These are phyloP conservation scores for Alaudala cheleensis DNA, from an alignment of 2,113 vertebrate species.

Conservation along the genomic window DNA sequence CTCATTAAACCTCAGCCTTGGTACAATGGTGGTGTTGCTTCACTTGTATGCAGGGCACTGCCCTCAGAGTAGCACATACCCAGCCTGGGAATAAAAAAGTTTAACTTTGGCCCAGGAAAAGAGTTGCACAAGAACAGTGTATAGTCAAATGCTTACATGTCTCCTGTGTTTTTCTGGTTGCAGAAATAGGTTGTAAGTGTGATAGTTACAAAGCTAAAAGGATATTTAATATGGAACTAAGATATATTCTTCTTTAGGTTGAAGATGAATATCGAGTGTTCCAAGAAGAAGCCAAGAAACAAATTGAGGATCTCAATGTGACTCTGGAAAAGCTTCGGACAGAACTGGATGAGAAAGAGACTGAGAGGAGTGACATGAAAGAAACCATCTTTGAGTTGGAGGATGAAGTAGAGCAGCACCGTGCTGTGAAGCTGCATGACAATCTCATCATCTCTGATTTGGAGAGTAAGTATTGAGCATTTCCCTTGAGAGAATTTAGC, in stretches of 20 bases:
- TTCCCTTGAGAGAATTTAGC: not conserved
- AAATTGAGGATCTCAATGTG: conserved; percentile 85
- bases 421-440: conserved; percentile 94
- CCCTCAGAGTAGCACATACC: not conserved
- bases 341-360: conserved; percentile 90
- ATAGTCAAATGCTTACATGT: not conserved
- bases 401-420: conserved; percentile 95
- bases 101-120: not conserved
- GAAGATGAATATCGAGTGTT: conserved; percentile 88
- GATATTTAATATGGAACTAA: not conserved
- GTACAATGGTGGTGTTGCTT: not conserved
- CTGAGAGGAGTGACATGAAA: conserved; percentile 93
- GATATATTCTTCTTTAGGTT: conserved; percentile 66
- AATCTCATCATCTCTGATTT: conserved; percentile 94
- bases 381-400: conserved; percentile 96
- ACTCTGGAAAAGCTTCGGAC: conserved; percentile 84
- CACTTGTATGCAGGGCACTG: not conserved
- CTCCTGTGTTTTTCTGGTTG: not conserved
- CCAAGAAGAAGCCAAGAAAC: conserved; percentile 88
- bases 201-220: not conserved
- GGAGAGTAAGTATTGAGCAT: conserved; percentile 81
- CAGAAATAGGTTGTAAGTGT: not conserved
- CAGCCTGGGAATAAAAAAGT: not conserved
- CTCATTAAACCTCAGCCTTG: not conserved
- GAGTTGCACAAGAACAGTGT: not conserved